These are phyloP conservation scores for Eleginops maclovinus DNA, from an alignment of 2,113 vertebrate species.

Conservation along the genomic window DNA sequence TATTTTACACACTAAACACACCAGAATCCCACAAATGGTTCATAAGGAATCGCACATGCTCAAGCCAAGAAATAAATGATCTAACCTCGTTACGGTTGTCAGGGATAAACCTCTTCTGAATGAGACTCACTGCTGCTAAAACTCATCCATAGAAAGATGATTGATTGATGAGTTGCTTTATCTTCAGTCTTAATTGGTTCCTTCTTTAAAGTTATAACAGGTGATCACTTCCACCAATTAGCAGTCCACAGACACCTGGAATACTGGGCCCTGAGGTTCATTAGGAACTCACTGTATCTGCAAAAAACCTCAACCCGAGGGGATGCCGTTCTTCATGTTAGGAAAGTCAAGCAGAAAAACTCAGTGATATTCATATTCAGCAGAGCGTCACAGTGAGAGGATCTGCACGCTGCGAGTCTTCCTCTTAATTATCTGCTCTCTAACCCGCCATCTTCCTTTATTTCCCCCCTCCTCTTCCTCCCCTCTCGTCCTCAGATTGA, in stretches of 20 bases:
- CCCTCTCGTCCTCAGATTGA: conserved; percentile 7
- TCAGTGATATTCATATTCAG: background rate
- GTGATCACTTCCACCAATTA: background rate
- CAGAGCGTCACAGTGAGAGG: background rate
- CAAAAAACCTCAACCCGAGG: background rate
- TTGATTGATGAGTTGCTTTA: background rate
- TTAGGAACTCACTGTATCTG: background rate
- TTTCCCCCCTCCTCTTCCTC: background rate
- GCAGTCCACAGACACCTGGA: background rate
- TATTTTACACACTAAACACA: too few relatives aligned
- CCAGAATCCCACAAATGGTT: too few relatives aligned
- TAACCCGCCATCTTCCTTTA: too few relatives aligned
- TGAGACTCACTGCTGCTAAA: too few relatives aligned
- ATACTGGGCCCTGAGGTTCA: background rate
- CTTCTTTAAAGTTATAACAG: background rate
- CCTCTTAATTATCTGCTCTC: background rate
- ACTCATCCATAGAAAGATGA: too few relatives aligned
- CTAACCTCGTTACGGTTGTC: too few relatives aligned
- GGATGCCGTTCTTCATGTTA: background rate
- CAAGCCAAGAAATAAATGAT: too few relatives aligned
- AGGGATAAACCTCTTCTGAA: too few relatives aligned
- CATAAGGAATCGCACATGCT: too few relatives aligned
- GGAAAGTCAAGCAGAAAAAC: background rate
- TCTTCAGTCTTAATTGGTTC: background rate
- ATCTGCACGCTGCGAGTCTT: background rate